Evolutionary conservation across 2,888 invertebrate genomes (phyloP), one percentile per base, ranked within the genome.

Genomic region (Amiota mariae): DNA sequence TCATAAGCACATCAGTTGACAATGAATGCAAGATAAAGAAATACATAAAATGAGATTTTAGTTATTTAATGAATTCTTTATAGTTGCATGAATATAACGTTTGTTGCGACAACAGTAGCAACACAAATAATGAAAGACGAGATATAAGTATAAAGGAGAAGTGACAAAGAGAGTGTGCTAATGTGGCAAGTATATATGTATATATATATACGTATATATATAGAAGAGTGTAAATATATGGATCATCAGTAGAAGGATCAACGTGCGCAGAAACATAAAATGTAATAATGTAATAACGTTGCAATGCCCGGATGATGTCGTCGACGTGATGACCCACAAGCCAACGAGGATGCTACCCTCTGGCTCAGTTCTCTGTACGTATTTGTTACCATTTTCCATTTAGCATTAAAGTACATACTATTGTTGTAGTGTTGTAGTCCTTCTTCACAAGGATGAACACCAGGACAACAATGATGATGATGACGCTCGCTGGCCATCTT

Each of bases 231-330:
- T 36, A 36, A 36, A 51, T 61, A 57, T 49, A 59, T 47, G 71
- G 71, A 71, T 61, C 71, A 71, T 49, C 71, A 49, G 59, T 24
- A 36, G 13, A 20, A 71, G 61, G 54, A 47, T 57, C 57, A 70
- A 70, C 70, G 57, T 56, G 56, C 18, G 13, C 15, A 20, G 54
- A 8, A 51, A 70, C 49, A 70, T 24, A 54, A 51, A 70, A 54
- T 70, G 20, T 67, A 15, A 49, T 18, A 70, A 54, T 70, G 20
- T 67, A 15, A 49, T 18, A 67, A 67, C 48, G 64, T 13, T 13
- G 15, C 67, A 49, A 18, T 46, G 68, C 13, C 36, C 13, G 11
- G 49, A 54, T 46, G 46, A 20, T 46, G 70, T 70, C 9, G 56
- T 36, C 15, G 36, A 57, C 70, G 47, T 24, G 46, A 36, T 56